phyloP scores from a whole-genome alignment of 2,888 invertebrate species.

The Copidosoma aretas region DNA sequence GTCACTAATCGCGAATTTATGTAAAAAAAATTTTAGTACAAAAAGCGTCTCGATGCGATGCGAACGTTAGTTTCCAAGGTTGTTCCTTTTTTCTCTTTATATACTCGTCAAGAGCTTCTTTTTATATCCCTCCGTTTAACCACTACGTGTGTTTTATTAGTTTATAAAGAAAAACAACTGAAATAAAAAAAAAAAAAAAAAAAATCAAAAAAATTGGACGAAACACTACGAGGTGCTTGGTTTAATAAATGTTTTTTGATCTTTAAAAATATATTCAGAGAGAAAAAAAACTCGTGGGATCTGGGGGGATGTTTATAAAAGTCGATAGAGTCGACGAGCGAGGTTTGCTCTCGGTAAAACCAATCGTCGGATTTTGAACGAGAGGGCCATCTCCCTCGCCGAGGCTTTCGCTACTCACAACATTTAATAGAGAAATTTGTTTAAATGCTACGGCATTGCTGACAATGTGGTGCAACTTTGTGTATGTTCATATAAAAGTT shows the following conservation, averaged over 20 bases:
- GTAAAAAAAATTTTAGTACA: too few species aligned
- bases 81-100: constrained; percentile 28
- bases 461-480: constrained; percentile 60
- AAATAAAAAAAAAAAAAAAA: constrained; percentile 20
- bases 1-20: too few species aligned
- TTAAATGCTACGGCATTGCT: constrained; percentile 51
- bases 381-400: constrained; percentile 27
- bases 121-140: constrained; percentile 46
- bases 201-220: constrained; percentile 40
- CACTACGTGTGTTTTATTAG: constrained; percentile 45
- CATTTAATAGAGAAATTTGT: constrained; percentile 50
- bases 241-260: constrained; percentile 46
- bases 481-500: constrained; percentile 45
- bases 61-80: constrained; percentile 25
- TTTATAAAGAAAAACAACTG: constrained; percentile 29
- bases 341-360: constrained; percentile 7
- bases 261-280: constrained; percentile 15
- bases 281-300: constrained; percentile 46
- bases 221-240: constrained; percentile 56
- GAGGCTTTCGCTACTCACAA: constrained; percentile 47
- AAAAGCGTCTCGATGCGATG: constrained; percentile 35
- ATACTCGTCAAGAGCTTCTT: constrained; percentile 25
- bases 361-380: constrained; percentile 8
- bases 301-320: constrained; percentile 43
- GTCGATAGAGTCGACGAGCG: constrained; percentile 28